Evolutionary conservation across 2,797 vertebrate genomes (phyloP).

Genomic region (Eospalax fontanierii): DNA sequence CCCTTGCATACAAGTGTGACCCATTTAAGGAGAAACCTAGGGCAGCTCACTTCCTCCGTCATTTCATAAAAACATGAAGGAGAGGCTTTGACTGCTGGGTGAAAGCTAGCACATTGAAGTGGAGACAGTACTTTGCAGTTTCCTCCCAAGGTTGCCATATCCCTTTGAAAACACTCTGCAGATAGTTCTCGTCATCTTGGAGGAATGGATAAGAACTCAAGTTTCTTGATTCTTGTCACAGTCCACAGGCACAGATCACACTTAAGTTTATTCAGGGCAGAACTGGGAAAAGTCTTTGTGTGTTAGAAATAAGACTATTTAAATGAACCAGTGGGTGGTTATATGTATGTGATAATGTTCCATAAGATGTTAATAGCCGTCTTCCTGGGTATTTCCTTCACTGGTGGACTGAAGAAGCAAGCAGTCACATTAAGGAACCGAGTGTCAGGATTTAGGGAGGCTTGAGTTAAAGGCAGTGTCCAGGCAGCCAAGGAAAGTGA

Average conservation of each 20-base stretch:
- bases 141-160: conserved; percentile 26
- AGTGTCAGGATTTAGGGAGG: neutral
- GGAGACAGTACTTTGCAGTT: conserved; percentile 33
- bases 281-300: neutral
- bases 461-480: neutral
- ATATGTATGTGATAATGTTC: too few relatives aligned
- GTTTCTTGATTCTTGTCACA: neutral
- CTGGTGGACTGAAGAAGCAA: neutral
- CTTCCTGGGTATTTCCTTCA: neutral
- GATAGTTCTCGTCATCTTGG: neutral
- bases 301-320: neutral
- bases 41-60: conserved; percentile 68
- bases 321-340: neutral
- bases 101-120: conserved; percentile 50
- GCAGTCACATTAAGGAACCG: neutral
- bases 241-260: neutral
- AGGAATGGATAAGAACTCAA: neutral
- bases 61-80: conserved; percentile 80
- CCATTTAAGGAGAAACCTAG: conserved; percentile 75
- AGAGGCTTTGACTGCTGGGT: conserved; percentile 42
- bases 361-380: neutral
- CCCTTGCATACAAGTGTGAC: conserved; percentile 70
- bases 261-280: neutral
- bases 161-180: conserved; percentile 3
- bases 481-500: neutral